phyloP scores from a whole-genome alignment of 2,888 invertebrate species.

The Patella depressa region DNA sequence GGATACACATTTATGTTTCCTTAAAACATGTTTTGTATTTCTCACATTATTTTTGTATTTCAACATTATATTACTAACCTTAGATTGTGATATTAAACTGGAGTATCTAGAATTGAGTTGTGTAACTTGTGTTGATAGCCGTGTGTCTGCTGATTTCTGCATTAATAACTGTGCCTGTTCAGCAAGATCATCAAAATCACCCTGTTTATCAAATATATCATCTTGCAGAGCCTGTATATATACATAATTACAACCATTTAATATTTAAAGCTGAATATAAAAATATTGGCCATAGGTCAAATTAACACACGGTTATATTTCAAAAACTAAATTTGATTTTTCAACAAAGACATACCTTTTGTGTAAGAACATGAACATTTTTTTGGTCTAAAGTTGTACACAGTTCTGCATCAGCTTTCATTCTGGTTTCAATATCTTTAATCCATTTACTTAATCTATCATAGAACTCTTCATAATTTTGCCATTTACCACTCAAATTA shows the following conservation, averaged over 20 bases:
- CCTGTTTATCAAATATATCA: constrained; percentile 58
- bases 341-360: constrained; percentile 73
- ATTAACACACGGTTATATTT: too few species aligned
- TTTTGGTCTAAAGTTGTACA: constrained; percentile 89
- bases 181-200: constrained; percentile 59
- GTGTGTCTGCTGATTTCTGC: constrained; percentile 65
- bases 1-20: too few species aligned
- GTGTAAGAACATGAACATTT: constrained; percentile 82
- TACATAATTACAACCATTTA: not conserved
- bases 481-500: constrained; percentile 84
- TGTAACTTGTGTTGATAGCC: constrained; percentile 65
- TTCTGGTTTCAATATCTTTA: constrained; percentile 85
- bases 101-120: constrained; percentile 66
- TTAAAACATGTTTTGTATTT: too few species aligned
- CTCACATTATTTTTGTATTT: too few species aligned
- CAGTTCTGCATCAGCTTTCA: constrained; percentile 87
- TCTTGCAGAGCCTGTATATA: constrained; percentile 53
- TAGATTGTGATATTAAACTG: constrained; percentile 58
- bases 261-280: too few species aligned
- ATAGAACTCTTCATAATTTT: constrained; percentile 83
- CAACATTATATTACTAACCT: constrained; percentile 45
- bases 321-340: not conserved
- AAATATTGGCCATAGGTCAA: not conserved
- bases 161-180: constrained; percentile 65
- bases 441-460: constrained; percentile 88